These are phyloP conservation scores for Rhizomys pruinosus DNA, from an alignment of 2,113 vertebrate species.

Conservation along the genomic window DNA sequence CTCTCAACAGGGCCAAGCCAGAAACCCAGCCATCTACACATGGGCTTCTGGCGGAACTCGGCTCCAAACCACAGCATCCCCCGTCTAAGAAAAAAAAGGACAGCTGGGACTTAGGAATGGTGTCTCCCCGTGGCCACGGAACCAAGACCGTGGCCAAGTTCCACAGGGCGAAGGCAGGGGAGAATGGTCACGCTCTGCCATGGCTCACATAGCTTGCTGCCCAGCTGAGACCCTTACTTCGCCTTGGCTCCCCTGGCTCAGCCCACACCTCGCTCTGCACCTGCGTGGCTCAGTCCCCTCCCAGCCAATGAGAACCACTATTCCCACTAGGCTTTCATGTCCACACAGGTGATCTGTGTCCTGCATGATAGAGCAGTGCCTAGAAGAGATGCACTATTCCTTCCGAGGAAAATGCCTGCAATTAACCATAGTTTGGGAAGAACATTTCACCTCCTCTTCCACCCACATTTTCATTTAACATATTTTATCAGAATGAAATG, in stretches of 20 bases:
- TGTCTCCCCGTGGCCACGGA: background rate
- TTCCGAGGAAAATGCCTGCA: conserved; percentile 70
- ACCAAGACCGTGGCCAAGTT: background rate
- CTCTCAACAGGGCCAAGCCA: background rate
- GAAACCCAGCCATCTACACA: background rate
- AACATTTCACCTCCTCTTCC: conserved; percentile 58
- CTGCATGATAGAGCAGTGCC: background rate
- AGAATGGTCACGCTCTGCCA: background rate
- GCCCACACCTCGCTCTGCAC: background rate
- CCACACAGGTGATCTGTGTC: too few species aligned
- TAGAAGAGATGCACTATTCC: background rate
- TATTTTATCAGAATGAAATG: conserved; percentile 84
- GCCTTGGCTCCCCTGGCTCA: background rate
- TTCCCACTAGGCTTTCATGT: background rate
- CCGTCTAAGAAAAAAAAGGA: background rate
- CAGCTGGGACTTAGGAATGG: background rate
- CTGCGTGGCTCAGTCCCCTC: background rate
- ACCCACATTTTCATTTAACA: conserved; percentile 75
- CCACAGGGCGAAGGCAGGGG: too few species aligned
- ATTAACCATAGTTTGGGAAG: conserved; percentile 73
- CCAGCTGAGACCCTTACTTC: too few species aligned
- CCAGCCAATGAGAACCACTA: too few species aligned
- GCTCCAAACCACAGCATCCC: background rate
- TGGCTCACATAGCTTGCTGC: too few species aligned
- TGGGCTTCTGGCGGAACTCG: too few species aligned